Conservation (phyloP, 1,140 invertebrate genomes). For the Drosophila subobscura region DNA sequence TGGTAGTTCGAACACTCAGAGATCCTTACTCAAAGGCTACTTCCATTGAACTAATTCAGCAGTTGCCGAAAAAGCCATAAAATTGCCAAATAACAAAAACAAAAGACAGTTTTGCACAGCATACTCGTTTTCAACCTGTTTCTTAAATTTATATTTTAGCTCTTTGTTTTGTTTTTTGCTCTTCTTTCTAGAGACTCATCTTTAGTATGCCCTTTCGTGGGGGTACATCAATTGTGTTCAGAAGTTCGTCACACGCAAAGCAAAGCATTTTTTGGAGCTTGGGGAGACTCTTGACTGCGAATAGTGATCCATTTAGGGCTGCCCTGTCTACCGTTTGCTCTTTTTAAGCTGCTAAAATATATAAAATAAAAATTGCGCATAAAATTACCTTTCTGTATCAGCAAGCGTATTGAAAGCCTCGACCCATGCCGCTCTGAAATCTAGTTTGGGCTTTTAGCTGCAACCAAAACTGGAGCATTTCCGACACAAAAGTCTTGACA, state of each 20-base stretch:
- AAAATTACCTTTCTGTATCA: too few species aligned
- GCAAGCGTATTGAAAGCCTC: not conserved
- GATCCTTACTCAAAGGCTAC: slow-evolving; percentile 48
- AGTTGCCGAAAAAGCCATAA: slow-evolving; percentile 9
- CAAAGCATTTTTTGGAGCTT: too few species aligned
- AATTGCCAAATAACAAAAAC: slow-evolving; percentile 27
- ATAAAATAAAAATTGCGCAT: too few species aligned
- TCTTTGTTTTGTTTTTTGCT: slow-evolving; percentile 18
- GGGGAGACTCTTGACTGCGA: too few species aligned
- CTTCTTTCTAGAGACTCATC: slow-evolving; percentile 32
- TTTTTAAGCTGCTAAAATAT: not conserved
- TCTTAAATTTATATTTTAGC: slow-evolving; percentile 29
- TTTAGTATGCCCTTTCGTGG: slow-evolving; percentile 3
- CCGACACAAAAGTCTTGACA: slow-evolving; percentile 4
- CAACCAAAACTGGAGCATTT: slow-evolving; percentile 2
- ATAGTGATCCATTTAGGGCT: too few species aligned
- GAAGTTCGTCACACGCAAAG: not conserved
- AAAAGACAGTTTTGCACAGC: slow-evolving; percentile 13
- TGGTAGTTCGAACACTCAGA: not conserved
- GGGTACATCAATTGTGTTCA: not conserved
- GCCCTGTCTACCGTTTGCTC: too few species aligned
- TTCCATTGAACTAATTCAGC: slow-evolving; percentile 34
- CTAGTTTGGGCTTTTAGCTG: not conserved
- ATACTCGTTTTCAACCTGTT: slow-evolving; percentile 46
- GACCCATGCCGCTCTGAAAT: too few species aligned